Base-by-base conservation (phyloP, 1,140 invertebrate genomes). In the Eupeodes corollae region DNA sequence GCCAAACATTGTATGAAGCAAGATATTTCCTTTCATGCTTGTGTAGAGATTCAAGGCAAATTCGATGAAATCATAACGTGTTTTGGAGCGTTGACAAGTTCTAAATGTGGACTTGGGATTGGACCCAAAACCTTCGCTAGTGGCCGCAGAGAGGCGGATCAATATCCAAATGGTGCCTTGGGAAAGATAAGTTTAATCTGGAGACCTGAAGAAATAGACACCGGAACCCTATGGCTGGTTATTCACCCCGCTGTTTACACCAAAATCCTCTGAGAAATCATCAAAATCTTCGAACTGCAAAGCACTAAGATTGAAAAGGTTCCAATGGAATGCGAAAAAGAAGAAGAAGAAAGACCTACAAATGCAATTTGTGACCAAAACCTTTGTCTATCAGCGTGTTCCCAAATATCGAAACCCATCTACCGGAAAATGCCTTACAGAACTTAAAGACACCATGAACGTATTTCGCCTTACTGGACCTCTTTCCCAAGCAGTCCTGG, bases 21-120 rank as follows among this genome's bases (percentile, higher is more conserved):
- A 71, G 92, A 96, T 71, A 78, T 91, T 42, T 92, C 88, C 3
- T 94, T 87, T 65, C 77, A 81, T 49, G 75, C 70, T 46, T 88
- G 85, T 55, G 70, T 93, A 16, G 79, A 91, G 73, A 60, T 93
- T 10, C 69, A 42, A 45, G 89, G 87, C 16, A 51, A 67, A 1
- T 52, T 78, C 47, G 58, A 77, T 16, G 33, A 57, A n/a, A 61
- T 91, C 33, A 65, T 76, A 39, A 53, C 73, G 30, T 73, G 76
- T 5, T 77, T 91, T 50, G 70, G 62, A 43, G 55, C 52, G 11
- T 73, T 89, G 42, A 81, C 77, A 13, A 77, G 70, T 61, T 57
- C 63, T 18, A 59, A 71, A 48, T 76, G 71, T 70, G 81, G 81
- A 3, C 65, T 83, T 18, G 77, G 79, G 34, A 77, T 93, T 56